These are phyloP conservation scores for Sandelia bainsii DNA, from an alignment of 2,797 vertebrate genomes.

Conservation along the genomic window DNA sequence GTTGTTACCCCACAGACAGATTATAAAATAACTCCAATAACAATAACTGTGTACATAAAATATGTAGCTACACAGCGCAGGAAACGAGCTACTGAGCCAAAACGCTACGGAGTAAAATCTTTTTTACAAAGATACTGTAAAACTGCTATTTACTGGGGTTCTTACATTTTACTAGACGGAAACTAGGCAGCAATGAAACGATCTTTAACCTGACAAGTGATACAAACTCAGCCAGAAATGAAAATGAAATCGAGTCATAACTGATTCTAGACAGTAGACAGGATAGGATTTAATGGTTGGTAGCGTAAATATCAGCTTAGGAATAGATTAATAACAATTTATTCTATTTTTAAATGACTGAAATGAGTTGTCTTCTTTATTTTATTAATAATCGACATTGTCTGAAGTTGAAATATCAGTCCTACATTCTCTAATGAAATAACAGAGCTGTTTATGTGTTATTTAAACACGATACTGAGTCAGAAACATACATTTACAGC, in stretches of 20 bases:
- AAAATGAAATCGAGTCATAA: not conserved
- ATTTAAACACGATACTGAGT: not conserved
- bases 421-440: not conserved
- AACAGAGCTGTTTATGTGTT: not conserved
- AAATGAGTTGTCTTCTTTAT: not conserved
- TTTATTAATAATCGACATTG: not conserved
- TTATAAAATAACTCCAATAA: too few species aligned
- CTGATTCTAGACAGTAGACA: not conserved
- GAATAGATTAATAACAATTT: not conserved
- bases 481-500: not conserved
- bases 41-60: too few species aligned
- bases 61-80: too few species aligned
- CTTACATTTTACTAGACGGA: not conserved
- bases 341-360: not conserved
- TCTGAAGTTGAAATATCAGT: not conserved
- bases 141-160: not conserved
- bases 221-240: not conserved
- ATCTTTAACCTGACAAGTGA: not conserved
- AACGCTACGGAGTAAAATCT: not conserved
- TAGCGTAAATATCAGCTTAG: not conserved
- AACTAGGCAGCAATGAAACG: not conserved
- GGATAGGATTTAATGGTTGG: not conserved
- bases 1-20: slow-evolving; percentile 5
- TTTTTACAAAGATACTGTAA: too few species aligned
- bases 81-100: too few species aligned